phyloP scores from a whole-genome alignment of 2,113 vertebrate species.

The Brachyistius frenatus region DNA sequence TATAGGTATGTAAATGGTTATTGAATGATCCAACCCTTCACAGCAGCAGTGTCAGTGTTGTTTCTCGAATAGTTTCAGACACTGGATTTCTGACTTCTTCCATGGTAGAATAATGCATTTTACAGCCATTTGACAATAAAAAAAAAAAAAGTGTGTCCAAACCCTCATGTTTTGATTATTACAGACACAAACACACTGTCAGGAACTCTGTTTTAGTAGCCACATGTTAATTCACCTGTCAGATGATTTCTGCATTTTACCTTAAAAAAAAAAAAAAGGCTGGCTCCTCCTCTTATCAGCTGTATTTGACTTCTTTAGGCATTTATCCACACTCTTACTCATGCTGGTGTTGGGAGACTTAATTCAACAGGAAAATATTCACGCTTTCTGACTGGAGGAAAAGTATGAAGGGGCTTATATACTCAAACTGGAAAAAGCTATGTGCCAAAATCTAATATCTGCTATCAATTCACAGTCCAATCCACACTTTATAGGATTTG shows the following conservation, averaged over 20 bases:
- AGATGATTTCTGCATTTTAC: too few species aligned
- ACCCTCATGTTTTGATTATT: conserved; percentile 4
- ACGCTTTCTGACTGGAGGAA: neutral
- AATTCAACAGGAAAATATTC: neutral
- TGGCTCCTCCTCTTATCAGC: too few species aligned
- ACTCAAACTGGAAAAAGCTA: neutral
- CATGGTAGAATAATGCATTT: conserved; percentile 23
- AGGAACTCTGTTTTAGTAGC: neutral
- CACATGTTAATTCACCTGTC: too few species aligned
- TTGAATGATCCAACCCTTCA: neutral
- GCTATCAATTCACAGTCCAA: neutral
- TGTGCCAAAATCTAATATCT: neutral
- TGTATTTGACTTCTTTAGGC: too few species aligned
- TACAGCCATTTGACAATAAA: conserved; percentile 39
- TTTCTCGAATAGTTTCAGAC: conserved; percentile 7
- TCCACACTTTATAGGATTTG: neutral
- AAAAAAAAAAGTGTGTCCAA: conserved; percentile 5
- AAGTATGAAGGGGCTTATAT: neutral
- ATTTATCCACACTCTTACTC: too few species aligned
- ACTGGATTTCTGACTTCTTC: conserved; percentile 17
- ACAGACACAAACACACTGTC: neutral
- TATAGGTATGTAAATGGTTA: neutral
- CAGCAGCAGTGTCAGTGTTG: neutral
- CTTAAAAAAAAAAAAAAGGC: too few species aligned
- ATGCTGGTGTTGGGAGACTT: too few species aligned